Base-by-base conservation (phyloP, 2,113 vertebrate species). In the Otis tarda region DNA sequence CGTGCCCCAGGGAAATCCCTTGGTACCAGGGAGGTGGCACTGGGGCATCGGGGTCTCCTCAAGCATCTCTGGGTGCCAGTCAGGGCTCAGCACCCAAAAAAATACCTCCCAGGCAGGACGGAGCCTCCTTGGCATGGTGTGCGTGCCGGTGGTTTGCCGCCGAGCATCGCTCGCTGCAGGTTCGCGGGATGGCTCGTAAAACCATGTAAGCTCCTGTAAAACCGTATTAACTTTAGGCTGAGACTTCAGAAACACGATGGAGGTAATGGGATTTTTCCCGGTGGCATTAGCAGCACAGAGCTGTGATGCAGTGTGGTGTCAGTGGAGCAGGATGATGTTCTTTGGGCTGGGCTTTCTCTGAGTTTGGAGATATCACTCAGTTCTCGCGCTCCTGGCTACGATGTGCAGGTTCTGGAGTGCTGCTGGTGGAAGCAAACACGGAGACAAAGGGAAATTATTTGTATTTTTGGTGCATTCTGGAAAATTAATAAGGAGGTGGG, bases 331-430 rank as follows among this genome's bases (percentile, higher is more conserved):
- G 73, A 23, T 21, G 52, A 22, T 24, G 41, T 41, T 41, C 41
- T 41, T 41, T 20, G 49, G 57, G 60, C 68, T 45, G 28, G 50
- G 53, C 10, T 12, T 47, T 23, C 75, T 30, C 18, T 10, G 77
- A 22, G 19, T 23, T 57, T 35, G 53, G 88, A 68, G 63, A 23
- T 2, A 1, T 64, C 1, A 0, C 69, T 81, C 0, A 0, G 28
- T 57, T 77, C 63, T 77, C 2, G 4, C 10, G 1, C 35, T 65
- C 37, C n/a, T 57, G 59, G 15, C 13, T 31, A 2, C 39, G 7
- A 63, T 35, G 37, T 71, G 20, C 41, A 33, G 43, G 31, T 59
- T 71, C 57, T 71, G 64, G 45, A 41, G 47, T 6, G 45, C 76
- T 68, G 68, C 41, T 0, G 13, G 33, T 0, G 1, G 28, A 47